Conservation (phyloP, 2,113 vertebrate species). For the Nannobrachium achirus region DNA sequence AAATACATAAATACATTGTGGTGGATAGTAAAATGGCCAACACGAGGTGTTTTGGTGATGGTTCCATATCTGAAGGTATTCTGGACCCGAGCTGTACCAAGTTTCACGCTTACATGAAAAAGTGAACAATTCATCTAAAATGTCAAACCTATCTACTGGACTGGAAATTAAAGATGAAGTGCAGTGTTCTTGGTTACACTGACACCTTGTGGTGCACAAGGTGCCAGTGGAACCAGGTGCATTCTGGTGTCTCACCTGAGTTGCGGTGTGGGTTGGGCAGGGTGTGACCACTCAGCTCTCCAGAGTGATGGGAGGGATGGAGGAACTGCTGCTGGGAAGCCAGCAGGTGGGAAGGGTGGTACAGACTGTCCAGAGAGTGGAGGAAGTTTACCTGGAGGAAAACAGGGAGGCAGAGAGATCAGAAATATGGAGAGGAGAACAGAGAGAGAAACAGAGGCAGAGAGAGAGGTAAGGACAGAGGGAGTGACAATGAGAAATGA, state of each 20-base stretch:
- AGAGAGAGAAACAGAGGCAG: no score
- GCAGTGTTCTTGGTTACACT: background rate
- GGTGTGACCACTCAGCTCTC: conserved; percentile 92
- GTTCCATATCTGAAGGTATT: no score
- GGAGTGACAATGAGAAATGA: background rate
- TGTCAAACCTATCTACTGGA: no score
- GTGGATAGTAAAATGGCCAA: no score
- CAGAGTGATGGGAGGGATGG: conserved; percentile 86
- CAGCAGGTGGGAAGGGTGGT: conserved; percentile 92
- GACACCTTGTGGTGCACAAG: background rate
- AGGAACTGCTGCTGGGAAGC: conserved; percentile 96
- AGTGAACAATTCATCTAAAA: no score
- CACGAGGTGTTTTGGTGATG: no score
- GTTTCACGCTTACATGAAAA: no score
- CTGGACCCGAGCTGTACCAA: no score
- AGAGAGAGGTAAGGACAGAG: conserved; percentile 7
- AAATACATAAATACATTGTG: no score
- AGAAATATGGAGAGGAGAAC: background rate
- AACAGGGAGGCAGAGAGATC: background rate
- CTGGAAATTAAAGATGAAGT: no score
- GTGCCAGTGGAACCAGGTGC: background rate
- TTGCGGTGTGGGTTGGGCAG: conserved; percentile 89
- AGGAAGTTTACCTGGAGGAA: conserved; percentile 89
- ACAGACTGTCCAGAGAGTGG: conserved; percentile 88
- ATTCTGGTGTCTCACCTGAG: conserved; percentile 81